Conservation (phyloP, 2,797 vertebrate genomes). For the Onychomys leucogaster region DNA sequence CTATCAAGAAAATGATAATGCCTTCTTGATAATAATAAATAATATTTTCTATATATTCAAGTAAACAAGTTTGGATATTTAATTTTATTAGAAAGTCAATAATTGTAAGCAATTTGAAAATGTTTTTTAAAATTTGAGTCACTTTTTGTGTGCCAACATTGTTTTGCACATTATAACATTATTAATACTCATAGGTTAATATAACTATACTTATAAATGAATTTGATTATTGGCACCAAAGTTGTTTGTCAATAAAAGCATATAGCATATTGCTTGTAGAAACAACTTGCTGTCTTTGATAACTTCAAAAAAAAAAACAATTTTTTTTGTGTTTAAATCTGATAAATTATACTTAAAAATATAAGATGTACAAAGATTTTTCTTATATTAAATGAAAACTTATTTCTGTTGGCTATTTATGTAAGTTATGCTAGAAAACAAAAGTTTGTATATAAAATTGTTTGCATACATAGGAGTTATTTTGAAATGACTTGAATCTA, state of each 20-base stretch:
- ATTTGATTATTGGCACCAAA: neutral
- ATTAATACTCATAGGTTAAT: neutral
- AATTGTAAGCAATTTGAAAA: constrained; percentile 63
- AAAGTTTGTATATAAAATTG: constrained; percentile 34
- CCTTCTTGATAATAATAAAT: constrained; percentile 67
- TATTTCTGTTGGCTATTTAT: neutral
- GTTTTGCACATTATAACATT: constrained; percentile 3
- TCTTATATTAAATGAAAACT: constrained; percentile 46
- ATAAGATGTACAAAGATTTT: constrained; percentile 36
- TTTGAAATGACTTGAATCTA: constrained; percentile 46
- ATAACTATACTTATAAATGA: neutral
- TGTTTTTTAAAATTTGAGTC: neutral
- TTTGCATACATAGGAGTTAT: constrained; percentile 15
- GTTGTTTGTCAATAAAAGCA: neutral
- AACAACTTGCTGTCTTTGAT: neutral
- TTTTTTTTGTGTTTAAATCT: neutral
- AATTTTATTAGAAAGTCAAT: constrained; percentile 34
- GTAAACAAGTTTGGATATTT: constrained; percentile 28
- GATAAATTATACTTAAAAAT: constrained; percentile 56
- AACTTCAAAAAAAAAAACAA: neutral
- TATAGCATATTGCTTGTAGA: neutral
- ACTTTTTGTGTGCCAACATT: neutral
- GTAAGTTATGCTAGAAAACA: constrained; percentile 58
- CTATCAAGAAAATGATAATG: constrained; percentile 63
- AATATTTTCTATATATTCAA: constrained; percentile 25